Evolutionary conservation across 2,113 vertebrate species (phyloP), one percentile per base, ranked within the genome.

Genomic region (Semicossyphus pulcher): DNA sequence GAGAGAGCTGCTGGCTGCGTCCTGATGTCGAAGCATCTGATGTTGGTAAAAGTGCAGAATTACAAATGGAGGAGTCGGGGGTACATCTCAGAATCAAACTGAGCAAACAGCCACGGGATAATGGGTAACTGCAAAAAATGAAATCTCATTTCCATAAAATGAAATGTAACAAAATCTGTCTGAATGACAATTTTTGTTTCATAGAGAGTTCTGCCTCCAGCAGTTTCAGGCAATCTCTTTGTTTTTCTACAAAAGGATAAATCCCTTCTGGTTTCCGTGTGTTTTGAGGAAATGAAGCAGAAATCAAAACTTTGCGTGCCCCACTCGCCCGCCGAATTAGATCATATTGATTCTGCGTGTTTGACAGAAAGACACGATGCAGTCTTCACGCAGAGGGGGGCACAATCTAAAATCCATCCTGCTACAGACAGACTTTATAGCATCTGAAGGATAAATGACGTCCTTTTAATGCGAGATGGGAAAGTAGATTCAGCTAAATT

Each of bases 131-230:
- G 69, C 28, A 75, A 49, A 73, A n/a, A 81, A 72, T 44, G 9
- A 70, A 80, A 76, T 72, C 62, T 80, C 21, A 76, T 89, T 83
- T 86, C 60, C 78, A 80, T 86, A 70, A 87, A 88, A 83, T 66
- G 61, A 83, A 83, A 80, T 71, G 66, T 58, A 63, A 76, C 72
- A 64, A 78, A 69, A 79, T 70, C 42, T 67, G 54, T 49, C 60
- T 68, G 64, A 74, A 47, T 64, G 58, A 62, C 45, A 57, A 45
- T 77, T 77, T 75, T 53, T 79, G 67, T 67, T 81, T 76, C 65
- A 45, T 6, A 51, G 58, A 60, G 52, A 32, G 47, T 49, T 42
- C 12, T 39, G 61, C 76, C 72, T 72, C 29, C 58, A 80, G 79
- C 52, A 48, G 23, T 69, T 63, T 86, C 25, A 23, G 56, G 49